Conservation (phyloP, 2,113 vertebrate species). For the Coptodon rendalli region DNA sequence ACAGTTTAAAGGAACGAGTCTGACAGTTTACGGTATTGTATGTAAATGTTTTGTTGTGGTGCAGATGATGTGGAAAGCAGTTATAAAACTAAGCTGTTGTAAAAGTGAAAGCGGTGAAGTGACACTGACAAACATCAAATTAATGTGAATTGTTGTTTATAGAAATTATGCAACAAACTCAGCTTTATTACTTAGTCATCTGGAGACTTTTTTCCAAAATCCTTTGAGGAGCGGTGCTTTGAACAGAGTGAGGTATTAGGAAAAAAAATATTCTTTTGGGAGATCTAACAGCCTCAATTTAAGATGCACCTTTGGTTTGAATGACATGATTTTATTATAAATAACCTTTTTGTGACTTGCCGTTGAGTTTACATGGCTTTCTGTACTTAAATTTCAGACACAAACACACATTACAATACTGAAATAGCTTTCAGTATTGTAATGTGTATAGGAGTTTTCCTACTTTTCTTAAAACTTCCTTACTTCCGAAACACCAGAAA, state of each 20-base stretch:
- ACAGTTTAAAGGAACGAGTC: neutral
- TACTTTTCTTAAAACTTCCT: neutral
- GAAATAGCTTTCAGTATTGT: neutral
- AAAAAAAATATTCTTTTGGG: conserved; percentile 12
- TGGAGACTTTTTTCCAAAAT: conserved; percentile 31
- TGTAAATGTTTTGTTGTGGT: neutral
- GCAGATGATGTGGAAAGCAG: neutral
- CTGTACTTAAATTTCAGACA: neutral
- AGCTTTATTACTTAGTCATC: conserved; percentile 37
- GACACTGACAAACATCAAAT: neutral
- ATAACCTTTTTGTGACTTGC: neutral
- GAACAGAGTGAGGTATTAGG: conserved; percentile 35
- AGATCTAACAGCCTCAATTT: conserved; percentile 20
- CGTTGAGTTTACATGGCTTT: neutral
- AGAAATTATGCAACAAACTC: conserved; percentile 21
- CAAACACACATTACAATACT: neutral
- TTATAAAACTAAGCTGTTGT: neutral
- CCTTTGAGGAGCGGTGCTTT: conserved; percentile 1
- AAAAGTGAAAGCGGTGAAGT: neutral
- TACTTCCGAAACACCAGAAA: neutral
- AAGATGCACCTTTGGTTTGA: neutral
- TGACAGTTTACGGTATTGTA: neutral
- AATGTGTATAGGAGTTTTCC: neutral
- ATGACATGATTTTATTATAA: neutral
- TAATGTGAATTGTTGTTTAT: conserved; percentile 20